Percentiles rank a stretch among this genome's conserved stretches.
Conservation (phyloP, 2,113 vertebrate genomes). For the Lycocorax pyrrhopterus region DNA sequence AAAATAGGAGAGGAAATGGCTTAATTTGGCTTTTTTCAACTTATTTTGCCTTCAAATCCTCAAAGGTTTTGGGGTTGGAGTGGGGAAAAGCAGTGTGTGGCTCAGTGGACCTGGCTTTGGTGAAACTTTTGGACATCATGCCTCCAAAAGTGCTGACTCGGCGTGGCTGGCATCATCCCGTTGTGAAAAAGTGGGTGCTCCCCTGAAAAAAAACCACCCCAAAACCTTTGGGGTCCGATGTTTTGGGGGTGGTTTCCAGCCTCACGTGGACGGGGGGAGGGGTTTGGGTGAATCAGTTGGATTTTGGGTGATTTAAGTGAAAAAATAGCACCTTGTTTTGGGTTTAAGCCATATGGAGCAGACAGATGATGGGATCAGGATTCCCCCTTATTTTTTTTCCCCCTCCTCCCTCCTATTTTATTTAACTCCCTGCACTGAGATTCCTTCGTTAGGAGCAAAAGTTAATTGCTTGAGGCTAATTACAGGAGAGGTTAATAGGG, state of each 20-base stretch:
- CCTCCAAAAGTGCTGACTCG: background rate
- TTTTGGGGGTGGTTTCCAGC: background rate
- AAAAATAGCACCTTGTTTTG: rapidly evolving
- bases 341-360: background rate
- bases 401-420: background rate
- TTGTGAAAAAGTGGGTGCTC: rapidly evolving
- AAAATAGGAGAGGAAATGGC: background rate
- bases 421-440: background rate
- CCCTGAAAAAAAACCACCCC: background rate
- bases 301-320: background rate
- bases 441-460: background rate
- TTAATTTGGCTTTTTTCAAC: background rate
- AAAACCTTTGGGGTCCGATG: background rate
- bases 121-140: background rate
- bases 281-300: background rate
- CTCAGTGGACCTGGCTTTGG: background rate
- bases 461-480: conserved; percentile 31
- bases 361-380: background rate
- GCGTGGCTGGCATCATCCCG: background rate
- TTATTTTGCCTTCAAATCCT: background rate
- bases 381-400: background rate
- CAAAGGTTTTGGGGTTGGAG: background rate
- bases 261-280: rapidly evolving
- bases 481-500: background rate
- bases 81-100: background rate